Conservation (phyloP, 2,888 invertebrate species). For the Caenorhabditis sp. region DNA sequence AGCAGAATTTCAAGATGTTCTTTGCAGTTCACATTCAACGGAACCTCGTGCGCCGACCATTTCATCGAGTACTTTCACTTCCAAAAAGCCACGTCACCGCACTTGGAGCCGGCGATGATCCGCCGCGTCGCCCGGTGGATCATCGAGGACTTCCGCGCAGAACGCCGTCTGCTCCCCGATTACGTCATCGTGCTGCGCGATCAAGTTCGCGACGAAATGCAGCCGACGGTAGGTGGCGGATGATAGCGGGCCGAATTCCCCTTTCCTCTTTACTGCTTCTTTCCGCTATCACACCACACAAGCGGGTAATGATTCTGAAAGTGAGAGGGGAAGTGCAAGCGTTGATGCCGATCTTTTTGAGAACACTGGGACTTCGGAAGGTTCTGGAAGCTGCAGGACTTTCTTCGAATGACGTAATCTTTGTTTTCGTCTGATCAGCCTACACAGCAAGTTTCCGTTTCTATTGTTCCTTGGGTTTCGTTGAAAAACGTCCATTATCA, state of each 20-base stretch:
- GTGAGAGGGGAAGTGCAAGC: not conserved
- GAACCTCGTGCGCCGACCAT: slow-evolving; percentile 37
- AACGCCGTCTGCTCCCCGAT: slow-evolving; percentile 30
- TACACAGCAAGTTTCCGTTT: not conserved
- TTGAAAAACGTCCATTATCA: slow-evolving; percentile 5
- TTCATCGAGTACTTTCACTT: slow-evolving; percentile 49
- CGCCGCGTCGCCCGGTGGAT: slow-evolving; percentile 31
- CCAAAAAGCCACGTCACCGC: slow-evolving; percentile 14
- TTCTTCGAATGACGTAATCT: slow-evolving; percentile 5
- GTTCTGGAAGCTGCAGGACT: not conserved
- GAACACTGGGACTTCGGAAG: not conserved
- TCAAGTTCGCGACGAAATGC: slow-evolving; percentile 34
- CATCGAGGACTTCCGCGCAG: slow-evolving; percentile 23
- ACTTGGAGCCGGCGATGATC: slow-evolving; percentile 27
- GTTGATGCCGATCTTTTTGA: no score
- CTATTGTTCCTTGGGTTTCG: not conserved
- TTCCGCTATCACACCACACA: no score
- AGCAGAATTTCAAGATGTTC: not conserved
- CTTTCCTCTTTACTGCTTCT: no score
- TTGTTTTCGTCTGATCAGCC: not conserved
- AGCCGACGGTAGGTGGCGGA: slow-evolving; percentile 6
- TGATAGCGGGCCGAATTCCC: no score
- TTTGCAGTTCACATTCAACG: slow-evolving; percentile 49
- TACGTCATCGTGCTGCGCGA: slow-evolving; percentile 40
- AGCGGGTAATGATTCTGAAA: no score